phyloP scores from a whole-genome alignment of 1,140 invertebrate genomes.

The Meloidogyne floridensis region DNA sequence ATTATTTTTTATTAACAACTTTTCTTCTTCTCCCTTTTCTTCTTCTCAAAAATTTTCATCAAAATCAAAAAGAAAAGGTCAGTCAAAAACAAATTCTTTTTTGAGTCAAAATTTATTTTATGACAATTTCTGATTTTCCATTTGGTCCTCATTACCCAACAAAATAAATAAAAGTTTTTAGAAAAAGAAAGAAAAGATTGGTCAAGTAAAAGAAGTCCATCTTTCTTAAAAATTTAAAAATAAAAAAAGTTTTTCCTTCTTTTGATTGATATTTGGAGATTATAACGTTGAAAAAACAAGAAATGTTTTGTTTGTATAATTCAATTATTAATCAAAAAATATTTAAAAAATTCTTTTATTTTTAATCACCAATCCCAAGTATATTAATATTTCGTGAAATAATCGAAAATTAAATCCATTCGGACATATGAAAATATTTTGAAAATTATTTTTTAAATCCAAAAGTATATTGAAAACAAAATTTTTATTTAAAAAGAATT shows the following conservation, averaged over 20 bases:
- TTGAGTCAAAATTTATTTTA: neutral
- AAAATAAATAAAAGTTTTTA: no score
- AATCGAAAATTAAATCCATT: no score
- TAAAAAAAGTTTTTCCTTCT: neutral
- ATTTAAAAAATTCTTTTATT: no score
- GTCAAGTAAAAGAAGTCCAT: neutral
- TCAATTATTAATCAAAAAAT: neutral
- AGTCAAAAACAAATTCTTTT: neutral
- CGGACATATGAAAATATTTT: no score
- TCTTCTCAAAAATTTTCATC: neutral
- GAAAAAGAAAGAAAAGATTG: neutral
- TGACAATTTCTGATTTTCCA: neutral
- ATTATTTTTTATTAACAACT: neutral
- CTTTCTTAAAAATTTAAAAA: neutral
- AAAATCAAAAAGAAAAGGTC: neutral
- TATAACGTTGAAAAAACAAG: neutral
- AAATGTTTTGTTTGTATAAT: neutral
- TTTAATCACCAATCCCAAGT: no score
- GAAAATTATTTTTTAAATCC: no score
- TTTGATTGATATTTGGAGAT: neutral
- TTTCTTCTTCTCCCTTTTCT: neutral
- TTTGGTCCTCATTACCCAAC: neutral
- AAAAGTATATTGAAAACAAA: no score
- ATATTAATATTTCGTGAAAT: no score
- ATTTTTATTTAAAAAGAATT: no score